Evolutionary conservation across 2,888 invertebrate species (phyloP), one percentile per base, ranked within the genome.

Genomic region (Hydrotaea cyrtoneurina): DNA sequence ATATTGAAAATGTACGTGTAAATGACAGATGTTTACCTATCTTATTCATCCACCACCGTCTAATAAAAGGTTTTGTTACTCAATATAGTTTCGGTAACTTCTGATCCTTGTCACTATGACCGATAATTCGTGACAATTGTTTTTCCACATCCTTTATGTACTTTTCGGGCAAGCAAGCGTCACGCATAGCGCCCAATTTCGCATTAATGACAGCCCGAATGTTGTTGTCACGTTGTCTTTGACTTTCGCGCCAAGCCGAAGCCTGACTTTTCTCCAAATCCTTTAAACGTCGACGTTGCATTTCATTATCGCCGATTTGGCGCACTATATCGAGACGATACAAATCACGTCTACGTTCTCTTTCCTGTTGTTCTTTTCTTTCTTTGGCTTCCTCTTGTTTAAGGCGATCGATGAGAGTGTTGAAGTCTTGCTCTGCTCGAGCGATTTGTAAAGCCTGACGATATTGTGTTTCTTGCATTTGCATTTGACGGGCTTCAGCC

Each of bases 101-200:
- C 13, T 26, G 39, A 8, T 8, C 39, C 13, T 26, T 72, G 53
- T 72, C 53, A 17, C 50, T 26, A 13, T 71, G 50, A 31, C 55
- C 72, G 10, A 88, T 88, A 31, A 91, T 89, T 59, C 88, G 87
- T 57, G 88, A 88, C n/a, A 91, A 80, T 74, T 91, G 91, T 78
- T 89, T 91, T 80, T 92, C 92, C 21, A 92, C 92, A 85, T 92
- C 92, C 57, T 90, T 92, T 7, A 93, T 88, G 78, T 92, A 92
- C 74, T 92, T 92, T 7, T 92, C 92, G 0, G 93, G 92, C 72
- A 93, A 86, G 46, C 92, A 92, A 2, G 92, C 92, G 4, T 91
- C 89, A 0, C 92, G 89, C 92, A 93, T 92, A 31, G 90, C 89
- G 0, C 88, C 88, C 39, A 93, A 88, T 84, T 93, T 93, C 0